Percentiles rank a stretch among this genome's conserved stretches.
phyloP scores from a whole-genome alignment of 2,888 invertebrate species.

The Listrodromus nycthemerus region DNA sequence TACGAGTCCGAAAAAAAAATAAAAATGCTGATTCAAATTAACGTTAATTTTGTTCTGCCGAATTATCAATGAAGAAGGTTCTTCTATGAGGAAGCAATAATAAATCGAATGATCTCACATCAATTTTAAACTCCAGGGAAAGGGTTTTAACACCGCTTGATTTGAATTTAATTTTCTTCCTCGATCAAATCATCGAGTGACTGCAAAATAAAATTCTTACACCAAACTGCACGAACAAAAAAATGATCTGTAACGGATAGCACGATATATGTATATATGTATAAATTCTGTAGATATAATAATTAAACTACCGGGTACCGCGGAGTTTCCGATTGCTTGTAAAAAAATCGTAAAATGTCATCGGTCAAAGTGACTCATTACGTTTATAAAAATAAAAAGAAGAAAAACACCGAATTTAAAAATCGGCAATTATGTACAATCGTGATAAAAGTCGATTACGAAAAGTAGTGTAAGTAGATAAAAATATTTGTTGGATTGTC shows the following conservation, averaged over 20 bases:
- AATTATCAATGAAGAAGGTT: not conserved
- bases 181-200: conserved; percentile 5
- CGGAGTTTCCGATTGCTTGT: conserved; percentile 22
- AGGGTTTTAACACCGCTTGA: not conserved
- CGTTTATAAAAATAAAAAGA: conserved; percentile 24
- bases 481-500: conserved; percentile 22
- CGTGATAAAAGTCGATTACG: conserved; percentile 40
- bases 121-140: not conserved
- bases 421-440: conserved; percentile 26
- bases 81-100: too few relatives aligned
- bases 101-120: not conserved
- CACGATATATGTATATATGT: conserved; percentile 24
- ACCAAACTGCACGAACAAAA: conserved; percentile 2
- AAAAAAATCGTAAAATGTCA: conserved; percentile 17
- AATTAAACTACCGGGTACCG: conserved; percentile 30
- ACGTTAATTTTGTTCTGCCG: conserved; percentile 11
- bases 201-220: conserved; percentile 21
- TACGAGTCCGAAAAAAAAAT: conserved; percentile 22
- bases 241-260: not conserved
- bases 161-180: conserved; percentile 11
- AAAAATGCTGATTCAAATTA: not conserved
- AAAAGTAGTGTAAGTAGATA: conserved; percentile 33
- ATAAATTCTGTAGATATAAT: conserved; percentile 37
- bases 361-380: not conserved
- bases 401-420: not conserved